Percentiles rank a stretch among this genome's conserved stretches.
Evolutionary conservation across 2,113 vertebrate species (phyloP).

Genomic region (Phylloscopus whistleri): DNA sequence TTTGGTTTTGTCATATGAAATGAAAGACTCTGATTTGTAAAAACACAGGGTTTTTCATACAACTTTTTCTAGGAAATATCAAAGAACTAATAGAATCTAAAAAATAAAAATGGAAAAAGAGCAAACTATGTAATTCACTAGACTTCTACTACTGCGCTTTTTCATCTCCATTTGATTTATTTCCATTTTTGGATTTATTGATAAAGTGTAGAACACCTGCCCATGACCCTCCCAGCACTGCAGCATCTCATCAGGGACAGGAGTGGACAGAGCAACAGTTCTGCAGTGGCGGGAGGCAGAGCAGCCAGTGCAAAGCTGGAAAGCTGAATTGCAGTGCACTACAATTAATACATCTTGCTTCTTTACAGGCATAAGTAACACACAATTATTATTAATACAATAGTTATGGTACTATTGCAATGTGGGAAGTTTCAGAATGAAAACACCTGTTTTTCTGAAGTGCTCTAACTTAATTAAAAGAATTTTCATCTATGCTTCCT

Average conservation of each 20-base stretch:
- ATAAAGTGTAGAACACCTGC: not conserved
- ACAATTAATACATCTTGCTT: not conserved
- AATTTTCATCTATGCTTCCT: not conserved
- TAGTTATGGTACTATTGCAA: not conserved
- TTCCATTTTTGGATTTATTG: not conserved
- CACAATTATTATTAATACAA: not conserved
- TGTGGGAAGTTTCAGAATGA: not conserved
- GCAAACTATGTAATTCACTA: not conserved
- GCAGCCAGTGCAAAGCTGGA: not conserved
- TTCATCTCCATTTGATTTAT: not conserved
- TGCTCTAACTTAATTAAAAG: constrained; percentile 2
- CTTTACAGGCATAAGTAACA: not conserved
- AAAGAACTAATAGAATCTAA: not conserved
- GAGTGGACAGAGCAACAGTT: not conserved
- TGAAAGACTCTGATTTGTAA: not conserved
- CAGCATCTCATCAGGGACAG: not conserved
- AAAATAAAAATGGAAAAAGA: not conserved
- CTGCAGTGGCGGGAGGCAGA: not conserved
- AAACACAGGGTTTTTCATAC: not conserved
- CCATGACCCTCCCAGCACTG: not conserved
- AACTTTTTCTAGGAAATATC: not conserved
- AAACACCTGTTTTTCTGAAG: not conserved
- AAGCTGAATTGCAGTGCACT: not conserved
- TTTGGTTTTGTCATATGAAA: not conserved
- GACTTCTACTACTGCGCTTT: not conserved